phyloP scores from a whole-genome alignment of 2,888 invertebrate species.

The Lithodes maja region DNA sequence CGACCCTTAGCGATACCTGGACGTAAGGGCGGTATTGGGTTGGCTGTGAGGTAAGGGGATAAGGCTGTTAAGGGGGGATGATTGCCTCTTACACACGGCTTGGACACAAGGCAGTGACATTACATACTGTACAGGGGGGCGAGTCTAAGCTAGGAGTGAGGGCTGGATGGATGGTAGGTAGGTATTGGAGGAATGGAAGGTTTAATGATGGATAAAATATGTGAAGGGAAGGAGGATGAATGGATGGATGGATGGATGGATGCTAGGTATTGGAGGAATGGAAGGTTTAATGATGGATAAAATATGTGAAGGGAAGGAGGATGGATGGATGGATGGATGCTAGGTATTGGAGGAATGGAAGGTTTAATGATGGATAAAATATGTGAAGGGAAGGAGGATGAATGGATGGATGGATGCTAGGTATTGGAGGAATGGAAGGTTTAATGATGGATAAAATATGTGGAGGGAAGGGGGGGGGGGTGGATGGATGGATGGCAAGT shows the following conservation, averaged over 20 bases:
- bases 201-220: too few relatives aligned
- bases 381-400: too few relatives aligned
- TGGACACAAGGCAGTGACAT: constrained; percentile 58
- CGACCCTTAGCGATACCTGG: background rate
- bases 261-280: too few relatives aligned
- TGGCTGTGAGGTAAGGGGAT: constrained; percentile 12
- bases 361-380: too few relatives aligned
- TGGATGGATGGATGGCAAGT: background rate
- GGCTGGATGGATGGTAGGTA: background rate
- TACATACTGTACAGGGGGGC: constrained; percentile 14
- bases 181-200: too few relatives aligned
- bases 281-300: background rate
- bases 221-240: too few relatives aligned
- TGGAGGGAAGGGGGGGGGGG: background rate
- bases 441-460: background rate
- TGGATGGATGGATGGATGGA: too few relatives aligned
- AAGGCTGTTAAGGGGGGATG: constrained; percentile 45
- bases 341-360: too few relatives aligned
- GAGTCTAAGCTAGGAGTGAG: background rate
- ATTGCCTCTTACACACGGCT: constrained; percentile 54
- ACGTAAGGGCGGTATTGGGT: constrained; percentile 41
- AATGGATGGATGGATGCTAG: too few relatives aligned
- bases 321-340: background rate
- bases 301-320: background rate
- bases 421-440: too few relatives aligned